A percentile compares a stretch with the other conserved stretches of the same genome.
Conservation (phyloP, 2,797 vertebrate species). For the Ctenosaura bakeri region DNA sequence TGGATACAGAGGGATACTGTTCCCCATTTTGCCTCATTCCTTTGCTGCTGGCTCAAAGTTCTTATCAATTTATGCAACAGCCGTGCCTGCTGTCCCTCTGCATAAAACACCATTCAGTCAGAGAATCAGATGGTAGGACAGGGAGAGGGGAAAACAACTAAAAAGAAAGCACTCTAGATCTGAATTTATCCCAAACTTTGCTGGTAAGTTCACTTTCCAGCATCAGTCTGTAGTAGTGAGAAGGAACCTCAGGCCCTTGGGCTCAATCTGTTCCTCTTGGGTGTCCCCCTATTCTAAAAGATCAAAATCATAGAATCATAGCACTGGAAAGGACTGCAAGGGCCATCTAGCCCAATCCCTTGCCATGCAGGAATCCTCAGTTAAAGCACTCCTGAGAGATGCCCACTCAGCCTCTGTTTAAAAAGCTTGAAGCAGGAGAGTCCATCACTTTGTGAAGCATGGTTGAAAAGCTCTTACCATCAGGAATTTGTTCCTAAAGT, state of each 20-base stretch:
- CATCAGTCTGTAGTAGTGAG: background rate
- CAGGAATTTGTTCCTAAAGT: no score
- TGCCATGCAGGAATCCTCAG: no score
- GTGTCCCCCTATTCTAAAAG: no score
- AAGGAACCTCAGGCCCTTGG: background rate
- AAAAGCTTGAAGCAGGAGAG: no score
- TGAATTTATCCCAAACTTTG: constrained; percentile 15
- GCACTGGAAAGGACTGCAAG: no score
- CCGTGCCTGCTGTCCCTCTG: constrained; percentile 13
- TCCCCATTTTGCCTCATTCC: constrained; percentile 76
- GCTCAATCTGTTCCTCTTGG: background rate
- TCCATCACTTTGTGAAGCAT: no score
- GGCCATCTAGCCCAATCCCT: no score
- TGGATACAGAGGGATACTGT: constrained; percentile 75
- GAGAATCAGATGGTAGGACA: background rate
- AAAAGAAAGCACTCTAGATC: background rate
- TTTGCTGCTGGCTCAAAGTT: constrained; percentile 68
- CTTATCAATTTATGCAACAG: background rate
- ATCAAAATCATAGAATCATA: no score
- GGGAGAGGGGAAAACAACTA: background rate
- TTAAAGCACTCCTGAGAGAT: no score
- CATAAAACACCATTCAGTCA: background rate
- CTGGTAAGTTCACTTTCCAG: background rate
- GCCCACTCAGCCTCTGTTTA: no score
- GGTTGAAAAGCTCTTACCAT: no score